Evolutionary conservation across 2,113 vertebrate genomes (phyloP).

Genomic region (Papio anubis): DNA sequence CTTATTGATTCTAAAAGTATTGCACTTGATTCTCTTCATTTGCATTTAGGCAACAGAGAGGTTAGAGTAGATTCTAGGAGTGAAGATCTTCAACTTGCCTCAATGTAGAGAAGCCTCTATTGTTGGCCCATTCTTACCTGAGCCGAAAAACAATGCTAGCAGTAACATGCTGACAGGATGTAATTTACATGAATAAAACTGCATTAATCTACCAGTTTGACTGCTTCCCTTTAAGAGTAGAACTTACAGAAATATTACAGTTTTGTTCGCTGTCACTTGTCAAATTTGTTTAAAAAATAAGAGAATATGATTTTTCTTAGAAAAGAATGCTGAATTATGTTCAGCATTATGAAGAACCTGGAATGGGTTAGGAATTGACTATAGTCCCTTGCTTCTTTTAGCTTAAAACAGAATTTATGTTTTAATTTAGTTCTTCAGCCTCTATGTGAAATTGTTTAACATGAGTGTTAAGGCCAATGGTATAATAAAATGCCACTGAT

Average conservation of each 20-base stretch:
- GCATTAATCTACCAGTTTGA: neutral
- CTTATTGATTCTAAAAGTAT: neutral
- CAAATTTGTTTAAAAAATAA: neutral
- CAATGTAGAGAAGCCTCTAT: neutral
- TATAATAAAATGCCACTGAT: constrained; percentile 71
- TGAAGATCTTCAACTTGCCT: neutral
- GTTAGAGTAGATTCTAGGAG: neutral
- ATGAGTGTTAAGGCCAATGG: constrained; percentile 58
- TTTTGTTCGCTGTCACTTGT: constrained; percentile 5
- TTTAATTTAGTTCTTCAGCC: constrained; percentile 72
- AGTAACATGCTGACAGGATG: neutral
- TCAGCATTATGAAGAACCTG: neutral
- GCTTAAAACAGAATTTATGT: constrained; percentile 70
- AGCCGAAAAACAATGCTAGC: neutral
- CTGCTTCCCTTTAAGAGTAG: constrained; percentile 3
- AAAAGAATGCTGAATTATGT: constrained; percentile 27
- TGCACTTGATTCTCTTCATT: neutral
- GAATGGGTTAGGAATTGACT: constrained; percentile 40
- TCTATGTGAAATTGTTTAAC: constrained; percentile 71
- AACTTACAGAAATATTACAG: neutral
- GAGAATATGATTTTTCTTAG: neutral
- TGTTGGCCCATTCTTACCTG: neutral
- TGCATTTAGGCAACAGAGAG: neutral
- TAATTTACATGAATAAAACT: neutral
- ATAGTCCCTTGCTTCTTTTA: constrained; percentile 37